Percentiles rank a stretch among this genome's conserved stretches.
phyloP scores from a whole-genome alignment of 2,113 vertebrate genomes.

The Tyto alba region DNA sequence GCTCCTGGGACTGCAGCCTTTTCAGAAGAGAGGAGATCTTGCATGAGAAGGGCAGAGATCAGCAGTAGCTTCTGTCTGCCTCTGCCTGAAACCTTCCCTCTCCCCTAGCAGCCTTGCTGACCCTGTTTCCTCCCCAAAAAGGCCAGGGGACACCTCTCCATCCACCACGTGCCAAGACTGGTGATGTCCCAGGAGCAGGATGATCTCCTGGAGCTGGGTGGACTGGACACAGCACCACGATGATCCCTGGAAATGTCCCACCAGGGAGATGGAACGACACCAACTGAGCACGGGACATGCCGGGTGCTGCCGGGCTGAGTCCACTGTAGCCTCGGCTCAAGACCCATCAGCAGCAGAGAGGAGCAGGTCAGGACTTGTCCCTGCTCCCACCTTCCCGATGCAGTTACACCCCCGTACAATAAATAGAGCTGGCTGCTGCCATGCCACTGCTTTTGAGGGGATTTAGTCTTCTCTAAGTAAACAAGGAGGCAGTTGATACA shows the following conservation, averaged over 20 bases:
- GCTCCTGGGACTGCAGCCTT: background rate
- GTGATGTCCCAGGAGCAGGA: background rate
- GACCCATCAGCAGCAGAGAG: rapidly evolving
- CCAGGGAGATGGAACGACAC: background rate
- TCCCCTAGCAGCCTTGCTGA: background rate
- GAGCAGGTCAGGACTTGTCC: background rate
- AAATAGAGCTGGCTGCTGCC: background rate
- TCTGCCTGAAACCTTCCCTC: background rate
- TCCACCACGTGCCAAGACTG: rapidly evolving
- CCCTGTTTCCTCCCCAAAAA: background rate
- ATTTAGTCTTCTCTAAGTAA: slow-evolving; percentile 47
- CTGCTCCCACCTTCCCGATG: background rate
- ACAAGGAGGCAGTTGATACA: slow-evolving; percentile 58
- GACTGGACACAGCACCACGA: rapidly evolving
- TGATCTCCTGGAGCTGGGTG: rapidly evolving
- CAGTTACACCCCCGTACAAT: background rate
- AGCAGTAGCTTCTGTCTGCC: background rate
- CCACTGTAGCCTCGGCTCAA: rapidly evolving
- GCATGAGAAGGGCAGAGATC: background rate
- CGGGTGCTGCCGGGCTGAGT: background rate
- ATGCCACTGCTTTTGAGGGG: background rate
- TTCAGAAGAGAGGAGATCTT: background rate
- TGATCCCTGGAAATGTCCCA: background rate
- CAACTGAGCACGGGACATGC: rapidly evolving
- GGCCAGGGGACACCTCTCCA: background rate